Percentiles rank a stretch among this genome's conserved stretches.
These are phyloP conservation scores for Eonycteris spelaea DNA, from an alignment of 2,113 vertebrate species.

Conservation along the genomic window DNA sequence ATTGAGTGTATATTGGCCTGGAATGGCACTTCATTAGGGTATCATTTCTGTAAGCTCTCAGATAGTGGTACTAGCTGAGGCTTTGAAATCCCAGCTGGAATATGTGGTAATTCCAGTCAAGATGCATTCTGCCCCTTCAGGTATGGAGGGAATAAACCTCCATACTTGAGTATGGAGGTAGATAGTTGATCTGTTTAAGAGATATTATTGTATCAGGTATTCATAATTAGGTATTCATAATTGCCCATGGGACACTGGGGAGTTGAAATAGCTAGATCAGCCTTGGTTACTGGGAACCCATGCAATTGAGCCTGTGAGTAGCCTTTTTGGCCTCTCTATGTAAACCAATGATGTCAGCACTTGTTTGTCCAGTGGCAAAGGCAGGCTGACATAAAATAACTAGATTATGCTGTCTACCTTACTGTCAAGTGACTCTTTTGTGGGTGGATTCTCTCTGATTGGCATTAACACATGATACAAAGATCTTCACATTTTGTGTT, in stretches of 20 bases:
- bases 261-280: background rate
- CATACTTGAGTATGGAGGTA: too few relatives aligned
- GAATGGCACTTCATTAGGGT: background rate
- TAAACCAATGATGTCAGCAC: background rate
- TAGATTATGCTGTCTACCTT: background rate
- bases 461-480: background rate
- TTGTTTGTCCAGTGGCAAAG: background rate
- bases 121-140: background rate
- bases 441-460: background rate
- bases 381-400: background rate
- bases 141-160: background rate
- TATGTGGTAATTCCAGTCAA: background rate
- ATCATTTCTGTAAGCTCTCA: background rate
- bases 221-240: background rate
- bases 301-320: too few relatives aligned
- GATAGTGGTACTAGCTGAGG: background rate
- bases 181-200: background rate
- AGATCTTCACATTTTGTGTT: background rate
- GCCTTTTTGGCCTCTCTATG: background rate
- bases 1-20: background rate
- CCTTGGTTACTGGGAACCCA: background rate
- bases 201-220: background rate
- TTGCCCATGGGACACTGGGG: background rate
- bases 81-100: background rate
- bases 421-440: background rate